A percentile compares a stretch with the other conserved stretches of the same genome.
These are phyloP conservation scores for Rhinogobio ventralis DNA, from an alignment of 2,797 vertebrate genomes.

Conservation along the genomic window DNA sequence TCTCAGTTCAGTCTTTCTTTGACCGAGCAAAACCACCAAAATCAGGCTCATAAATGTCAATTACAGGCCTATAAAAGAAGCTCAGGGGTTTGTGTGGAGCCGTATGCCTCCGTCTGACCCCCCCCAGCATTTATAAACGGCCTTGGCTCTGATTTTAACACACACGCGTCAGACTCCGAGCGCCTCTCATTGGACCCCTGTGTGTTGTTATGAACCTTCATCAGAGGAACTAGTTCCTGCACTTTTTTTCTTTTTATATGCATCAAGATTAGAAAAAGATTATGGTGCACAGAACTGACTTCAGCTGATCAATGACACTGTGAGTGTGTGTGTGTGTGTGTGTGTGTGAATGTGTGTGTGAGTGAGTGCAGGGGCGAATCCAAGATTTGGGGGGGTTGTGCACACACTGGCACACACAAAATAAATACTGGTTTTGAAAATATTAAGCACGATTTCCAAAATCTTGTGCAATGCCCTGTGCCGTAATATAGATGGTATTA, in stretches of 20 bases:
- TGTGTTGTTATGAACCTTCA: neutral
- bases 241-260: neutral
- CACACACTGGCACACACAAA: too few species aligned
- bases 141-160: neutral
- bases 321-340: neutral
- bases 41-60: slow-evolving; percentile 73
- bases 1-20: slow-evolving; percentile 49
- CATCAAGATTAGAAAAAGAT: neutral
- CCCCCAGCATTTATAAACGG: slow-evolving; percentile 16
- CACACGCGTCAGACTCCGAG: neutral
- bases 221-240: neutral
- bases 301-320: too few species aligned
- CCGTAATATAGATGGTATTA: too few species aligned
- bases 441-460: too few species aligned
- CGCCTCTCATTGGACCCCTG: neutral
- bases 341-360: neutral
- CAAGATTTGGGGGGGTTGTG: too few species aligned
- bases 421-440: too few species aligned
- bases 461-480: too few species aligned
- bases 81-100: slow-evolving; percentile 69
- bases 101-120: slow-evolving; percentile 68
- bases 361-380: too few species aligned
- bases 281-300: neutral
- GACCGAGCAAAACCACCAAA: slow-evolving; percentile 40
- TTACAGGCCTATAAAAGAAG: slow-evolving; percentile 76